Conservation (phyloP, 2,797 vertebrate genomes). For the Nothura maculosa region DNA sequence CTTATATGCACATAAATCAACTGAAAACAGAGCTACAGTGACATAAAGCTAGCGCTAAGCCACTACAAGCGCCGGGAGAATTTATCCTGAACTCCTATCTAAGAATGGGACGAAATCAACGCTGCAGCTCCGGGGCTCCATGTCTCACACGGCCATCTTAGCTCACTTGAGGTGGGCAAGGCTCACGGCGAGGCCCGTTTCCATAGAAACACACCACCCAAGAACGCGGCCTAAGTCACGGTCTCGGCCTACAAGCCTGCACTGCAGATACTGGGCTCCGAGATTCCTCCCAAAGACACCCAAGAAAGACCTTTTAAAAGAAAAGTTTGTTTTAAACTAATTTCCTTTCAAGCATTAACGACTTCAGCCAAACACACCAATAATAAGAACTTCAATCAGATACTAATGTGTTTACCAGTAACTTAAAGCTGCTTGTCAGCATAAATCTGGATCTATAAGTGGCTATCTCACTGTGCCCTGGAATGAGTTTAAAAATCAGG, state of each 20-base stretch:
- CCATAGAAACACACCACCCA: conserved; percentile 29
- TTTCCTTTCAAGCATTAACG: background rate
- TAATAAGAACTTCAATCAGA: background rate
- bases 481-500: background rate
- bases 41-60: background rate
- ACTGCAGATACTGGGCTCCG: background rate
- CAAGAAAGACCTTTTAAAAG: background rate
- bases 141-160: background rate
- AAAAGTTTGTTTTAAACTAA: background rate
- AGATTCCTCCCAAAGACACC: conserved; percentile 33
- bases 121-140: too few species aligned
- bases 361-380: background rate
- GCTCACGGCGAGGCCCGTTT: conserved; percentile 7
- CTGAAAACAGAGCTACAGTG: background rate
- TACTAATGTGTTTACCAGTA: background rate
- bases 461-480: background rate
- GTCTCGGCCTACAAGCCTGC: background rate
- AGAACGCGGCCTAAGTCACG: background rate
- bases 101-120: background rate
- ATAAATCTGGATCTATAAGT: background rate
- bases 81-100: background rate
- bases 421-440: background rate
- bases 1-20: background rate
- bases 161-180: conserved; percentile 22
- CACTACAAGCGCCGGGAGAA: background rate